These are phyloP conservation scores for Anas capensis DNA, from an alignment of 2,797 vertebrate species.

Conservation along the genomic window DNA sequence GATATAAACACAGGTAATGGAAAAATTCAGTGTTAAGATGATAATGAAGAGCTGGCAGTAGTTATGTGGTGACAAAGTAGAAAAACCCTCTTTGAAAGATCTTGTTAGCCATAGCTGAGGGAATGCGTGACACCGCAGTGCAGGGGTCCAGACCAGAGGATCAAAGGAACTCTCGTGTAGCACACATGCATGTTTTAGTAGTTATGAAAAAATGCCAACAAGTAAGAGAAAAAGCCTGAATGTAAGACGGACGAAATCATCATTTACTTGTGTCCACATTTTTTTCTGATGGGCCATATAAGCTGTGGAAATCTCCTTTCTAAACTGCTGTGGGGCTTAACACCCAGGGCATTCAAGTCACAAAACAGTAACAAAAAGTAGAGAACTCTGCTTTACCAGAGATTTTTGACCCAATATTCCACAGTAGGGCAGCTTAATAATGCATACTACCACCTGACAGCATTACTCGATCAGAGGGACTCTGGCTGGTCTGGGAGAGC, in stretches of 20 bases:
- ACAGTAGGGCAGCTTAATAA: background rate
- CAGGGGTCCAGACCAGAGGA: background rate
- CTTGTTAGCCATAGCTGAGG: rapidly evolving
- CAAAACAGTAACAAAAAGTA: background rate
- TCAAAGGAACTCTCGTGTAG: background rate
- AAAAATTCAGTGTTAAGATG: background rate
- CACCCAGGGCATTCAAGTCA: background rate
- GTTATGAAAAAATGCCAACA: background rate
- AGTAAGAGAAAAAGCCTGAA: background rate
- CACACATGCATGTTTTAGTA: background rate
- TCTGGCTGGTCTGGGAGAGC: background rate
- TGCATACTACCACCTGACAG: background rate
- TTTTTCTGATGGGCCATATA: background rate
- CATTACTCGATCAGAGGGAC: background rate
- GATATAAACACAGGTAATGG: background rate
- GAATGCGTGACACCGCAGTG: background rate
- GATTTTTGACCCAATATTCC: background rate
- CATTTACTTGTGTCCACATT: background rate
- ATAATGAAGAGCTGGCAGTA: background rate
- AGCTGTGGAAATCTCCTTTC: background rate
- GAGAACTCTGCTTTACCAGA: background rate
- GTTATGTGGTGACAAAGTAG: background rate
- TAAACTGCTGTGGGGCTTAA: background rate
- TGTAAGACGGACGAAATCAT: background rate
- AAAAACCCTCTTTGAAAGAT: background rate